Evolutionary conservation across 2,888 invertebrate species (phyloP).

Genomic region (Yponomeuta sedellus): DNA sequence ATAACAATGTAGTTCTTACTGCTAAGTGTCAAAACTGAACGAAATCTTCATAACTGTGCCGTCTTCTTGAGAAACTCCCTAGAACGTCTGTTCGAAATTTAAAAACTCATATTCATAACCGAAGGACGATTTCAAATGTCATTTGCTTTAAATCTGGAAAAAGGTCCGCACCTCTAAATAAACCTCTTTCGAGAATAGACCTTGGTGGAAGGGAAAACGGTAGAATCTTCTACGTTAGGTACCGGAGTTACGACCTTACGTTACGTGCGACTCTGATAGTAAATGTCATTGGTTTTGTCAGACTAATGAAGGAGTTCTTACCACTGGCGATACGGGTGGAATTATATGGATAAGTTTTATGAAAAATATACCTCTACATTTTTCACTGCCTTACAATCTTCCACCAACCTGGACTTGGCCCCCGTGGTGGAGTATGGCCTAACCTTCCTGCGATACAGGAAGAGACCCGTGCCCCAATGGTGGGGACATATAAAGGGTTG

Average conservation of each 20-base stretch:
- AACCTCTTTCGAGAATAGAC: conserved; percentile 21
- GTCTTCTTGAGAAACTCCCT: background rate
- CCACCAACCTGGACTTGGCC: no score
- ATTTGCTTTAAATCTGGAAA: conserved; percentile 56
- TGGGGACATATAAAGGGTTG: no score
- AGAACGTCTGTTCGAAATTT: conserved; percentile 33
- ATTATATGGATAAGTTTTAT: conserved; percentile 4
- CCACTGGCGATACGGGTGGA: conserved; percentile 4
- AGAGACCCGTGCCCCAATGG: no score
- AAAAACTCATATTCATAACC: conserved; percentile 34
- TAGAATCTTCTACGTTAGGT: conserved; percentile 16
- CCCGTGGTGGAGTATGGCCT: no score
- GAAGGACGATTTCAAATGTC: conserved; percentile 59
- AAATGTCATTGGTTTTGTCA: conserved; percentile 71
- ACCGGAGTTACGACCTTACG: conserved; percentile 27
- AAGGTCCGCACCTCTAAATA: conserved; percentile 26
- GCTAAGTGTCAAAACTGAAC: background rate
- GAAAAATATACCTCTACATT: background rate
- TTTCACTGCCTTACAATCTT: no score
- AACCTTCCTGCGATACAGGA: no score
- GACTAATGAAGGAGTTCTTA: conserved; percentile 54
- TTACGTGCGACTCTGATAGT: conserved; percentile 36
- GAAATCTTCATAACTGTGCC: background rate
- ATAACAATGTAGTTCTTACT: background rate
- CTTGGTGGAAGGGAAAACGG: background rate